Percentiles rank a stretch among this genome's conserved stretches.
These are phyloP conservation scores for Drosophila cognata DNA, from an alignment of 2,888 invertebrate genomes.

Conservation along the genomic window DNA sequence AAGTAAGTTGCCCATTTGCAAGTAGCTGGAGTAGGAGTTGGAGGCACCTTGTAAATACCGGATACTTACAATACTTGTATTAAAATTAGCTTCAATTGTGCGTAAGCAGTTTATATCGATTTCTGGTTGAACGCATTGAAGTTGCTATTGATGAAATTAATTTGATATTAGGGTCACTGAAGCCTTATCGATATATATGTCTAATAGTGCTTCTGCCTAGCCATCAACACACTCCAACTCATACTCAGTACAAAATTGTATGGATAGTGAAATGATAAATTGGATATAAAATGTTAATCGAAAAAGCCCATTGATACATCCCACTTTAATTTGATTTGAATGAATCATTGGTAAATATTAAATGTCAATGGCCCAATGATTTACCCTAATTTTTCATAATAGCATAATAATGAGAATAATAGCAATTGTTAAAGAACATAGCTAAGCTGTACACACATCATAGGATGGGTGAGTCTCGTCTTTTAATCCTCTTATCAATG, in stretches of 20 bases:
- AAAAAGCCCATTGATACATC: background rate
- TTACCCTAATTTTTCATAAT: background rate
- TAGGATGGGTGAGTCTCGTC: background rate
- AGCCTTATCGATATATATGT: background rate
- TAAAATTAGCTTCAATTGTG: background rate
- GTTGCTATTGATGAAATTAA: slow-evolving; percentile 12
- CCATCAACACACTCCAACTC: background rate
- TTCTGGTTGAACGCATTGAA: background rate
- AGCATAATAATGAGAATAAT: background rate
- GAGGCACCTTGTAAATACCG: slow-evolving; percentile 2
- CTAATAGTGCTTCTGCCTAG: background rate
- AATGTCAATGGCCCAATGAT: background rate
- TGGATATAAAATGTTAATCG: background rate
- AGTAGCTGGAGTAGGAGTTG: background rate
- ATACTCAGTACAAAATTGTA: background rate
- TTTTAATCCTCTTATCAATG: slow-evolving; percentile 8
- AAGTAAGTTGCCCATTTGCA: background rate
- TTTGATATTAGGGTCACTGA: slow-evolving; percentile 3
- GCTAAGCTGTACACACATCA: background rate
- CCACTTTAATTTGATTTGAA: background rate
- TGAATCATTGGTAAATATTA: background rate
- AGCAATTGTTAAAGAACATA: background rate
- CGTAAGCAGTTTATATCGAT: slow-evolving; percentile 6
- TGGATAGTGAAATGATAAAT: background rate
- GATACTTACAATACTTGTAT: background rate